Conservation (phyloP, 2,888 invertebrate genomes). For the Netelia virgata region DNA sequence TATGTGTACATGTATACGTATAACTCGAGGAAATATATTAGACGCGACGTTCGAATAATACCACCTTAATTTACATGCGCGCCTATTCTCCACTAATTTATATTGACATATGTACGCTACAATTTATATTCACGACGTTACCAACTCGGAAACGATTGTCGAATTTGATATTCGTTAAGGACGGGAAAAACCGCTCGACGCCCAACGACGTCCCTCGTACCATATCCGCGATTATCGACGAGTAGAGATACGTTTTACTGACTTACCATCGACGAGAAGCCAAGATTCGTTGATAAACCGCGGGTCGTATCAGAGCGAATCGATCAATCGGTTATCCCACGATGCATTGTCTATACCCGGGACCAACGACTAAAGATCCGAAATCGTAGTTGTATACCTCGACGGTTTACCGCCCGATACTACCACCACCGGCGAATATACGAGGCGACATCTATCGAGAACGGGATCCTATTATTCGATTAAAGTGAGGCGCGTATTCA, state of each 20-base stretch:
- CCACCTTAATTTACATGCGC: no score
- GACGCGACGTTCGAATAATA: no score
- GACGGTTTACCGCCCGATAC: constrained; percentile 39
- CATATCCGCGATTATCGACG: no score
- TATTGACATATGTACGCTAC: no score
- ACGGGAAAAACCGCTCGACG: no score
- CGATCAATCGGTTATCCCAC: constrained; percentile 34
- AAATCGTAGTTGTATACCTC: constrained; percentile 10
- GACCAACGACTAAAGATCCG: constrained; percentile 20
- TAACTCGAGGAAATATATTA: no score
- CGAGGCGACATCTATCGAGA: background rate
- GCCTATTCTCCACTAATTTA: no score
- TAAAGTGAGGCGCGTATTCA: background rate
- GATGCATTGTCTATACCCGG: constrained; percentile 17
- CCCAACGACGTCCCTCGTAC: no score
- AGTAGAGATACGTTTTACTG: background rate
- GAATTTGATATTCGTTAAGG: no score
- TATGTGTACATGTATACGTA: no score
- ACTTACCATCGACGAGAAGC: constrained; percentile 29
- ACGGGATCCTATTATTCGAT: background rate
- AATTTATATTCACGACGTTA: no score
- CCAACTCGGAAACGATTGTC: no score
- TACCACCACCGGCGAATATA: background rate
- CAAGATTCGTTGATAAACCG: background rate
- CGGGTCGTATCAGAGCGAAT: background rate